These are phyloP conservation scores for Drosophila meridiana DNA, from an alignment of 2,888 invertebrate species.

Conservation along the genomic window DNA sequence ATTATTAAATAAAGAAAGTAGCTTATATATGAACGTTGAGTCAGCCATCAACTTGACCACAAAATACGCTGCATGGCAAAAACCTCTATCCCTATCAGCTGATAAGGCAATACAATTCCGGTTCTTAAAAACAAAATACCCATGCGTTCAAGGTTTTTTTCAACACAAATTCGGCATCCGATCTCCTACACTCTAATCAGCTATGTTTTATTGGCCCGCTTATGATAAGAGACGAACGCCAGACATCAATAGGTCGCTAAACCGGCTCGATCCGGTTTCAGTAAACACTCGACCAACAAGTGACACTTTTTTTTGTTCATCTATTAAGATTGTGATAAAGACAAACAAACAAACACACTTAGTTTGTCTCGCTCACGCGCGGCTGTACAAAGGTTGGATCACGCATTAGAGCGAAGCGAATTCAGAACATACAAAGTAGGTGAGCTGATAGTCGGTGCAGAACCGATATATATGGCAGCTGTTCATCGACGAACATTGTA, in stretches of 20 bases:
- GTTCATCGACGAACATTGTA: conserved; percentile 42
- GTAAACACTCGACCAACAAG: conserved; percentile 34
- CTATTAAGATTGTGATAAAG: conserved; percentile 48
- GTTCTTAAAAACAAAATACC: conserved; percentile 14
- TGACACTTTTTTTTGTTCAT: conserved; percentile 26
- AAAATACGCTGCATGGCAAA: conserved; percentile 22
- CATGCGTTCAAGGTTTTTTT: conserved; percentile 28
- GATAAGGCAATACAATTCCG: conserved; percentile 50
- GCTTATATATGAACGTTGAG: conserved; percentile 3
- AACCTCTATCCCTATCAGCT: conserved; percentile 8
- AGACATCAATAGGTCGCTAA: conserved; percentile 41
- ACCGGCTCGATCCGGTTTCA: conserved; percentile 56
- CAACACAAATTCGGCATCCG: conserved; percentile 30
- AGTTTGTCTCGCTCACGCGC: conserved; percentile 20
- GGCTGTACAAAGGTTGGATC: conserved; percentile 52
- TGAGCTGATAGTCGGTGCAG: conserved; percentile 48
- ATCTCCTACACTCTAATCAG: conserved; percentile 40
- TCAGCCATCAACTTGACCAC: conserved; percentile 22
- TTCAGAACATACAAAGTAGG: conserved; percentile 30
- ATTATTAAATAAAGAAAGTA: conserved; percentile 49
- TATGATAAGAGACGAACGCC: conserved; percentile 41
- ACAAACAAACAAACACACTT: conserved; percentile 38
- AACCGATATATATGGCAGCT: conserved; percentile 19
- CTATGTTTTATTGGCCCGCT: conserved; percentile 26
- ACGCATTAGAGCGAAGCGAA: background rate